phyloP scores from a whole-genome alignment of 2,888 invertebrate species.

The Drosophila greeni region DNA sequence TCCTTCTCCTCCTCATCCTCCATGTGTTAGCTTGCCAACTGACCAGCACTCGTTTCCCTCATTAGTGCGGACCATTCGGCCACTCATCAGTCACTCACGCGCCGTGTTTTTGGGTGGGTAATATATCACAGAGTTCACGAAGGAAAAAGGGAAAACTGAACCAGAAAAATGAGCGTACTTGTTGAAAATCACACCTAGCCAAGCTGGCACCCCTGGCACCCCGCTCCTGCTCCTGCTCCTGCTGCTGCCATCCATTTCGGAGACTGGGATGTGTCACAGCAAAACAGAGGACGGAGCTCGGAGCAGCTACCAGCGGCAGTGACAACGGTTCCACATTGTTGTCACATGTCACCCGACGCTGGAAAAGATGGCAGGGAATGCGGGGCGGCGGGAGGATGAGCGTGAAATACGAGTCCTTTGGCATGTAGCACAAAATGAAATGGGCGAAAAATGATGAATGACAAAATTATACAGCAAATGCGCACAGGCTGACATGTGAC shows the following conservation, averaged over 20 bases:
- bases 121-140: constrained; percentile 55
- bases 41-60: constrained; percentile 49
- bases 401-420: constrained; percentile 65
- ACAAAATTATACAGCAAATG: constrained; percentile 73
- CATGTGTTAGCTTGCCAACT: constrained; percentile 25
- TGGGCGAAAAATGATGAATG: constrained; percentile 73
- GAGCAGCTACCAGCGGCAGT: constrained; percentile 42
- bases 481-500: constrained; percentile 68
- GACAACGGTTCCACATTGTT: constrained; percentile 70
- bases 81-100: constrained; percentile 57
- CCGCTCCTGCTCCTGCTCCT: background rate
- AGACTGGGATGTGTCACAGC: constrained; percentile 58
- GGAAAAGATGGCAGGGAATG: constrained; percentile 33
- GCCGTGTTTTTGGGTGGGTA: constrained; percentile 43
- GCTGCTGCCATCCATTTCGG: constrained; percentile 1
- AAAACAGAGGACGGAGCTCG: constrained; percentile 26
- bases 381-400: constrained; percentile 14
- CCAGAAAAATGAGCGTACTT: constrained; percentile 54
- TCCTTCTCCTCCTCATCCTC: background rate
- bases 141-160: constrained; percentile 34
- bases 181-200: constrained; percentile 65
- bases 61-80: constrained; percentile 54
- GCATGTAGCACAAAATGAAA: constrained; percentile 64
- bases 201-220: background rate
- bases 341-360: constrained; percentile 60